phyloP scores from a whole-genome alignment of 1,140 invertebrate genomes.

The Schlechtendalia chinensis region DNA sequence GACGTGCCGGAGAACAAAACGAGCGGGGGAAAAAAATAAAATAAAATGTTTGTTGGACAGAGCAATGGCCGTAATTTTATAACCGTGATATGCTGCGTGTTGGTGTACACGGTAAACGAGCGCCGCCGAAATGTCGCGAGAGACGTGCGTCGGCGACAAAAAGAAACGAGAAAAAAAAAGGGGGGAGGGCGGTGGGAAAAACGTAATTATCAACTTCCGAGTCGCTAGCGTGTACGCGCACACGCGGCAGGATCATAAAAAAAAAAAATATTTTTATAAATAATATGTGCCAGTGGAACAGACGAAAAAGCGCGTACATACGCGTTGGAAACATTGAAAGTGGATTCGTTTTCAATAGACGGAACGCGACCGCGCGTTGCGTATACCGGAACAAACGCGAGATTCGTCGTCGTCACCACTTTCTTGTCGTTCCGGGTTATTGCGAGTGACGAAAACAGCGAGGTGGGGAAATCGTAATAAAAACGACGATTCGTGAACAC shows the following conservation, averaged over 20 bases:
- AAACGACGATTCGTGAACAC: too few species aligned
- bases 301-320: not conserved
- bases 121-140: not conserved
- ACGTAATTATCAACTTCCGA: not conserved
- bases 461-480: too few species aligned
- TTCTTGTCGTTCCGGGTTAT: slow-evolving; percentile 27
- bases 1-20: not conserved
- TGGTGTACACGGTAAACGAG: too few species aligned
- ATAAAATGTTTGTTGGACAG: not conserved
- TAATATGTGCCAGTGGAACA: slow-evolving; percentile 21
- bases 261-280: too few species aligned
- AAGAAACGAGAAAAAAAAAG: too few species aligned
- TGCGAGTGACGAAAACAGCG: too few species aligned
- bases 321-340: slow-evolving; percentile 37
- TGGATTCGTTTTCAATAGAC: slow-evolving; percentile 36
- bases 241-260: not conserved
- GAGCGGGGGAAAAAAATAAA: too few species aligned
- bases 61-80: slow-evolving; percentile 23
- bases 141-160: not conserved
- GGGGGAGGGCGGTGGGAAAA: too few species aligned
- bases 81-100: not conserved
- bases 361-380: slow-evolving; percentile 1
- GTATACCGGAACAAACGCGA: slow-evolving; percentile 43
- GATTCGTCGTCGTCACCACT: slow-evolving; percentile 47
- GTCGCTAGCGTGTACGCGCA: too few species aligned